Conservation (phyloP, 2,888 invertebrate species). For the Melipona bicolor region DNA sequence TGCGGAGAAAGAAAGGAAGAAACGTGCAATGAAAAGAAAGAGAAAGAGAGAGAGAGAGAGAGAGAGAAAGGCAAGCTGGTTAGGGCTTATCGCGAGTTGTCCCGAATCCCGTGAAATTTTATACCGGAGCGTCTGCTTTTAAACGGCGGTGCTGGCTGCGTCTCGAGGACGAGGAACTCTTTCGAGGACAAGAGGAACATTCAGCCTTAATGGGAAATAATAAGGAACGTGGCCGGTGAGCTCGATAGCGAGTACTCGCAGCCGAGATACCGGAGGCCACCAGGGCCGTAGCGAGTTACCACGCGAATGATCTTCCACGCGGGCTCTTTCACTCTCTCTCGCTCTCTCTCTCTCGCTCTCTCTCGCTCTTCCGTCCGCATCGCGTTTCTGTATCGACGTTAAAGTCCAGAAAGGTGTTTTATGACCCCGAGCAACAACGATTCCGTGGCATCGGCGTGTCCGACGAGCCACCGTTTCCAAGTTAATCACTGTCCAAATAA, state of each 20-base stretch:
- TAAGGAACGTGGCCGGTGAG: slow-evolving; percentile 55
- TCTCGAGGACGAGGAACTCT: slow-evolving; percentile 37
- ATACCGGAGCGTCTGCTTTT: slow-evolving; percentile 54
- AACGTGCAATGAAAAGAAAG: too few relatives aligned
- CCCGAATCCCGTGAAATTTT: slow-evolving; percentile 64
- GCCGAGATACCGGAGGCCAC: slow-evolving; percentile 29
- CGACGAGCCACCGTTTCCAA: background rate
- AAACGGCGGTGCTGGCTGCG: slow-evolving; percentile 36
- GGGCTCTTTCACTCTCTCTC: background rate
- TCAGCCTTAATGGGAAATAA: slow-evolving; percentile 64
- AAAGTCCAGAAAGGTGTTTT: background rate
- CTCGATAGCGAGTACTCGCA: slow-evolving; percentile 52
- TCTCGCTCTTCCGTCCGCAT: background rate
- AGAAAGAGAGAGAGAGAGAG: slow-evolving; percentile 3
- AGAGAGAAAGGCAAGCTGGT: slow-evolving; percentile 13
- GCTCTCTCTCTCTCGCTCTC: background rate
- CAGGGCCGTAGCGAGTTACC: slow-evolving; percentile 36
- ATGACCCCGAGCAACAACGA: background rate
- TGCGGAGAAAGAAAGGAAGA: slow-evolving; percentile 13
- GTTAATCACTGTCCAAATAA: background rate
- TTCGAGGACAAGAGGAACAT: slow-evolving; percentile 53
- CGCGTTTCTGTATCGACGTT: background rate
- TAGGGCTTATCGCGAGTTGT: slow-evolving; percentile 47
- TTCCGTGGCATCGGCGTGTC: background rate
- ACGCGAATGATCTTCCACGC: background rate